These are phyloP conservation scores for Hemitrygon akajei DNA, from an alignment of 2,797 vertebrate genomes.

Conservation along the genomic window DNA sequence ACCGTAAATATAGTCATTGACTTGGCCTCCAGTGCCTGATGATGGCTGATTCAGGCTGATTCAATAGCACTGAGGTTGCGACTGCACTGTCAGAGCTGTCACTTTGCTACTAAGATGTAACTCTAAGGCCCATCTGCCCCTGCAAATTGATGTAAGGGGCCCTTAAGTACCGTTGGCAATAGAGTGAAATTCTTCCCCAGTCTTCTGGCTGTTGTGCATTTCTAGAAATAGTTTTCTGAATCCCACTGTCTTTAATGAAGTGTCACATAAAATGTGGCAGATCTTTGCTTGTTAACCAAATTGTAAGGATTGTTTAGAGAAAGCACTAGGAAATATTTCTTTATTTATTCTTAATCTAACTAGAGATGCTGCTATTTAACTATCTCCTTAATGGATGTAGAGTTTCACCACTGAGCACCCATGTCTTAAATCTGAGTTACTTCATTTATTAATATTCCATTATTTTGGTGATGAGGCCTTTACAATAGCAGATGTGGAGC, in stretches of 20 bases:
- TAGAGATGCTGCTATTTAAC: neutral
- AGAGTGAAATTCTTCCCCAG: no score
- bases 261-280: neutral
- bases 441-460: neutral
- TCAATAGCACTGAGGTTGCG: no score
- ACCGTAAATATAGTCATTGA: no score
- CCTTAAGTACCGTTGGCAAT: no score
- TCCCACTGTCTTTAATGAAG: neutral
- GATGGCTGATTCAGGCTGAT: no score
- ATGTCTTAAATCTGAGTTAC: neutral
- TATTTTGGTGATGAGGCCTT: neutral
- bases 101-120: no score
- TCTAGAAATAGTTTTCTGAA: neutral
- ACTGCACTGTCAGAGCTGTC: no score
- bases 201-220: no score
- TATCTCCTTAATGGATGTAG: neutral
- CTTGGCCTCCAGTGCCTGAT: no score
- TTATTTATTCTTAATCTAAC: neutral
- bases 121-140: no score
- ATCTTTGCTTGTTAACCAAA: no score
- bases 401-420: neutral
- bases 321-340: neutral
- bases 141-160: no score
- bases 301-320: neutral
- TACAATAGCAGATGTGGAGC: neutral